Base-by-base conservation (phyloP, 2,797 vertebrate species). In the Coranthus polyacanthus region DNA sequence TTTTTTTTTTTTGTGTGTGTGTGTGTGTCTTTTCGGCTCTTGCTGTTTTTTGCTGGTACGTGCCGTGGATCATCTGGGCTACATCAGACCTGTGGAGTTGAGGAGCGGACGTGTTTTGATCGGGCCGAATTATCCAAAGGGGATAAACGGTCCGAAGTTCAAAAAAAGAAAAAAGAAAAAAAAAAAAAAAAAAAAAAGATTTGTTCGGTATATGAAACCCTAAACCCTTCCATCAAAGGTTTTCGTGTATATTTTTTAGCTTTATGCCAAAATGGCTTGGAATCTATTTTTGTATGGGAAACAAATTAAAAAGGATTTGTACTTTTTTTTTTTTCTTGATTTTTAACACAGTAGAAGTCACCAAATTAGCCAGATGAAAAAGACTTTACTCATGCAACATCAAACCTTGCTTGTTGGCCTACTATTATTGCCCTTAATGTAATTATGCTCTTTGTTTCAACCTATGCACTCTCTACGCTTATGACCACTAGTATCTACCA, bases 401-500 rank as follows among this genome's bases (percentile, higher is more conserved):
- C 91, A 93, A 90, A 93, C 91, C 91, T 89, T 87, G 81, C 51
- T 55, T 54, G n/a, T 56, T 67, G 59, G 74, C 68, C 72, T 80
- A 55, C 70, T 83, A 58, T 75, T 79, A 85, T 92, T 92, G 71
- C 90, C 87, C 80, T 87, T 70, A 64, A 60, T 86, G 87, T 90
- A 88, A 47, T 78, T 65, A 85, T 90, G 88, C 91, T 88, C 90
- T 65, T 86, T 84, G 82, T 91, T n/a, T 89, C 79, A 88, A 88
- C 86, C 84, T 89, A 88, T 92, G 94, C 95, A 94, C 85, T 93
- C 90, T 90, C 77, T 93, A 77, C 80, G 91, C 92, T 92, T 95
- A 93, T 91, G 94, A 95, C 95, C 95, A 96, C 95, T 93, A 94
- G 78, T 89, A 93, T 88, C 91, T 94, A 95, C 93, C 94, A 95